Percentiles rank a stretch among this genome's conserved stretches.
Conservation (phyloP, 2,113 vertebrate species). For the Pseudonaja textilis region DNA sequence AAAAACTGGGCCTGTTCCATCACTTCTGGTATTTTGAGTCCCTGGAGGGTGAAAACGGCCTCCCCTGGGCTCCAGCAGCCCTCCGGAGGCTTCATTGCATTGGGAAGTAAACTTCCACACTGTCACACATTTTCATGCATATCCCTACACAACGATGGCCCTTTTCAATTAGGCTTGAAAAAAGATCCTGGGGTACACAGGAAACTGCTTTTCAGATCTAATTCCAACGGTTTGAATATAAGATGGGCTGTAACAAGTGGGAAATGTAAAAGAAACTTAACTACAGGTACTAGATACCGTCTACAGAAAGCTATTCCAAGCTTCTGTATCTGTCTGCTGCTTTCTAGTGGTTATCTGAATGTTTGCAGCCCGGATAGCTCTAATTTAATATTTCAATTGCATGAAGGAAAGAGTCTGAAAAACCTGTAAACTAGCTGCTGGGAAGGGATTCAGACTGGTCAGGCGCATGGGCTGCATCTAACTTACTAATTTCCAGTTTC, state of each 20-base stretch:
- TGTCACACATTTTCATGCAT: not conserved
- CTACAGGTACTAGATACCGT: not conserved
- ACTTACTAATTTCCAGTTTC: not conserved
- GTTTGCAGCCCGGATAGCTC: not conserved
- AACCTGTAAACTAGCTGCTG: not conserved
- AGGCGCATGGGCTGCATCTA: not conserved
- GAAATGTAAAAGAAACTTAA: not conserved
- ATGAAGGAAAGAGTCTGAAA: not conserved
- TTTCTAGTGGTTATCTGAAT: not conserved
- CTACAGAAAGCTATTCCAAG: not conserved
- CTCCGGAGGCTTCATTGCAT: not conserved
- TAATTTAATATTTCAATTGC: not conserved
- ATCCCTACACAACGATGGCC: not conserved
- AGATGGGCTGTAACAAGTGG: not conserved
- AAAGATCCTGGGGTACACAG: not conserved
- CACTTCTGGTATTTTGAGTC: too few species aligned
- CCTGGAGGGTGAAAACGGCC: too few species aligned
- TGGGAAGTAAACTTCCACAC: not conserved
- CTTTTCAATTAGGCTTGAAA: not conserved
- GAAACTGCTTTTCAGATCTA: not conserved
- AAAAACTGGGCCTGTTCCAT: too few species aligned
- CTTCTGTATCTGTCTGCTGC: not conserved
- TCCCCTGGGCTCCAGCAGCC: too few species aligned
- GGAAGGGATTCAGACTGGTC: not conserved
- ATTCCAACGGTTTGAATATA: not conserved